These are phyloP conservation scores for Dufourea novaeangliae DNA, from an alignment of 1,140 invertebrate species.

Conservation along the genomic window DNA sequence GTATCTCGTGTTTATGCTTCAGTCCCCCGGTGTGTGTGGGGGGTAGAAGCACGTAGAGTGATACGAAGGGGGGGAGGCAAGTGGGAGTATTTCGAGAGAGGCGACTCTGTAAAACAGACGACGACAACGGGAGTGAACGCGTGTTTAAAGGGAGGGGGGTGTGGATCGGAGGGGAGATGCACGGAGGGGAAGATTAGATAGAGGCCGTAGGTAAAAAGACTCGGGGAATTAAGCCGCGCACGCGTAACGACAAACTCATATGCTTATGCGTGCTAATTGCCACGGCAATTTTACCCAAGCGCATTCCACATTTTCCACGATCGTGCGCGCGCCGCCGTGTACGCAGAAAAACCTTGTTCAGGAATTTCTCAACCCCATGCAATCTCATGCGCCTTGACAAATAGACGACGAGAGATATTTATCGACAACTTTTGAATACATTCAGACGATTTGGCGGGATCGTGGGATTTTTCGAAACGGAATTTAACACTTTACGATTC, in stretches of 20 bases:
- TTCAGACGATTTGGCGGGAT: too few species aligned
- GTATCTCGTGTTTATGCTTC: constrained; percentile 46
- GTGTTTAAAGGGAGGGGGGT: not conserved
- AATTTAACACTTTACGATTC: too few species aligned
- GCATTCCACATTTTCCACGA: constrained; percentile 49
- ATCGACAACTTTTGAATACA: too few species aligned
- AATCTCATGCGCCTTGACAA: not conserved
- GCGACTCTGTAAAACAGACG: constrained; percentile 13
- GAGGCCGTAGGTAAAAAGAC: constrained; percentile 17
- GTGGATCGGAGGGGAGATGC: too few species aligned
- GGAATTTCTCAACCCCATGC: not conserved
- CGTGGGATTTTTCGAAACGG: too few species aligned
- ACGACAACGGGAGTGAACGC: not conserved
- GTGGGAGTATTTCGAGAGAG: constrained; percentile 52
- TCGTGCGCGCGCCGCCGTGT: not conserved
- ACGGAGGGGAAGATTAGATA: not conserved
- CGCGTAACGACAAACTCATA: constrained; percentile 41
- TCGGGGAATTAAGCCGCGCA: constrained; percentile 47
- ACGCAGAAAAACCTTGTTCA: not conserved
- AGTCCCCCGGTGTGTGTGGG: constrained; percentile 34
- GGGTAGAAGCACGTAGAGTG: constrained; percentile 34
- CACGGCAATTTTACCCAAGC: constrained; percentile 40
- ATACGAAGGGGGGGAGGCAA: constrained; percentile 43
- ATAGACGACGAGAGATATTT: not conserved
- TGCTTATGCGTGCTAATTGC: constrained; percentile 55